Percentiles rank a stretch among this genome's conserved stretches.
These are phyloP conservation scores for Idaea straminata DNA, from an alignment of 2,888 invertebrate species.

Conservation along the genomic window DNA sequence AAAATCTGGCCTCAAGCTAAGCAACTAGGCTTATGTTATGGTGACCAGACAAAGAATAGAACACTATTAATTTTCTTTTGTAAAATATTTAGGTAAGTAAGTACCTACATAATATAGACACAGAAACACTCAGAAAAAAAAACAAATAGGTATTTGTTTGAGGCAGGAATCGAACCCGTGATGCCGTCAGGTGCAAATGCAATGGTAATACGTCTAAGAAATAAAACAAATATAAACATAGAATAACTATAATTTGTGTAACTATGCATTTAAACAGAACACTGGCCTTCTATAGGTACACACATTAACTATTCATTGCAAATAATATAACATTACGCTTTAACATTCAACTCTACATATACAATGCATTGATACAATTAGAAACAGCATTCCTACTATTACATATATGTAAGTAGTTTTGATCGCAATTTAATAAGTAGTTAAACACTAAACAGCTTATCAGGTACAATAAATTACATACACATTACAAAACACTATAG, in stretches of 20 bases:
- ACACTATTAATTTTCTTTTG: too few relatives aligned
- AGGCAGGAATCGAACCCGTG: too few relatives aligned
- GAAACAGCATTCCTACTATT: conserved; percentile 18
- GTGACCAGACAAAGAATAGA: too few relatives aligned
- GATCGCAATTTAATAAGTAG: conserved; percentile 2
- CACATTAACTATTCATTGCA: neutral
- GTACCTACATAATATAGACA: too few relatives aligned
- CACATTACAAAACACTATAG: neutral
- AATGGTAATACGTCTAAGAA: neutral
- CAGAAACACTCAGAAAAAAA: too few relatives aligned
- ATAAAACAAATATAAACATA: conserved; percentile 13
- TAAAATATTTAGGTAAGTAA: too few relatives aligned
- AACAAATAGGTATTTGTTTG: too few relatives aligned
- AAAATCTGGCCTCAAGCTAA: too few relatives aligned
- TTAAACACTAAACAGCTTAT: conserved; percentile 6
- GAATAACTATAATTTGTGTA: conserved; percentile 24
- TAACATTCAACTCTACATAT: conserved; percentile 9
- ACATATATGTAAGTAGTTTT: conserved; percentile 8
- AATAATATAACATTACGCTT: conserved; percentile 2
- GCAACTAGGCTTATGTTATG: too few relatives aligned
- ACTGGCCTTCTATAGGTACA: conserved; percentile 29
- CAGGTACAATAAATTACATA: conserved; percentile 16
- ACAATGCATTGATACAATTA: conserved; percentile 4
- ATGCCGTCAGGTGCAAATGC: too few relatives aligned
- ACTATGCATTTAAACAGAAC: conserved; percentile 27